Evolutionary conservation across 2,113 vertebrate genomes (phyloP).

Genomic region (Peucedramus taeniatus): DNA sequence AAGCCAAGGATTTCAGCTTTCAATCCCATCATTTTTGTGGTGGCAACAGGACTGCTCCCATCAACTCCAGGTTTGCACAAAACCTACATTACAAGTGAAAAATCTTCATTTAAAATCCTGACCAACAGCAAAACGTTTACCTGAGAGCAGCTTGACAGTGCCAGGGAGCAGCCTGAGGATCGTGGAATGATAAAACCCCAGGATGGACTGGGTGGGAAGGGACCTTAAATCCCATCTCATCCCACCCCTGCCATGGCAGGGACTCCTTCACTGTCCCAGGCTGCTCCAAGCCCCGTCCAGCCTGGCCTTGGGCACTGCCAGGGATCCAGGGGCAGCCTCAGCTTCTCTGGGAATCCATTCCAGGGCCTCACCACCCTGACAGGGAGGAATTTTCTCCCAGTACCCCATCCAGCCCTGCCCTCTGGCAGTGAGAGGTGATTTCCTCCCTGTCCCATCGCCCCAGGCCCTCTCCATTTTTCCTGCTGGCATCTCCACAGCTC

Average conservation of each 20-base stretch:
- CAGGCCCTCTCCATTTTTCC: not conserved
- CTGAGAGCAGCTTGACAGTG: fast-evolving
- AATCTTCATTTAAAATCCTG: not conserved
- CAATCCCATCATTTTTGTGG: not conserved
- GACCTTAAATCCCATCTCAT: not conserved
- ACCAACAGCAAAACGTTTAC: not conserved
- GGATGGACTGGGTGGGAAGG: not conserved
- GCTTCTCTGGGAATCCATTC: not conserved
- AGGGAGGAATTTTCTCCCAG: not conserved
- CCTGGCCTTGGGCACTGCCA: not conserved
- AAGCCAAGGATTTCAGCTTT: conserved; percentile 68
- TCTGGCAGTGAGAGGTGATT: not conserved
- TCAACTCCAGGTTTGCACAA: not conserved
- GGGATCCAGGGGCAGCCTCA: not conserved
- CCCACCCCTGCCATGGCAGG: not conserved
- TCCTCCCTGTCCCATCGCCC: fast-evolving
- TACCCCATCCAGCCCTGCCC: not conserved
- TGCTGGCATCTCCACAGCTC: not conserved
- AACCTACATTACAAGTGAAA: conserved; percentile 25
- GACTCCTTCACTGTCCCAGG: not conserved
- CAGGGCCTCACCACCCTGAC: not conserved
- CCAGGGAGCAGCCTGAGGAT: too few species aligned
- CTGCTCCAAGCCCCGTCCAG: fast-evolving
- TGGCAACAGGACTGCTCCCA: not conserved
- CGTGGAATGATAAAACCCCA: not conserved